Evolutionary conservation across 2,113 vertebrate genomes (phyloP).

Genomic region (Progne subis): DNA sequence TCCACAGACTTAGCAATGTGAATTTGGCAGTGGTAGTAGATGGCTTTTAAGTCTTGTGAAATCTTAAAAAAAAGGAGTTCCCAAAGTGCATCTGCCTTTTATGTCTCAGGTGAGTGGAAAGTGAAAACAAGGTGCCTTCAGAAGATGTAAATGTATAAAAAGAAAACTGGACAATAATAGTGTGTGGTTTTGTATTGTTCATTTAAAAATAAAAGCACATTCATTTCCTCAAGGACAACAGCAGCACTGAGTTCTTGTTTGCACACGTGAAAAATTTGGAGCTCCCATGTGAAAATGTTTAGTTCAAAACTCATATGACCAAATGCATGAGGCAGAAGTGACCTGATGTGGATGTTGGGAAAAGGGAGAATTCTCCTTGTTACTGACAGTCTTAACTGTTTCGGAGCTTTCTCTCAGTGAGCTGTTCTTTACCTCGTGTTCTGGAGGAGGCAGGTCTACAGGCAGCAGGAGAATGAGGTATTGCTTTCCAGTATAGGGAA

Average conservation of each 20-base stretch:
- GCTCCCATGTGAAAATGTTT: background rate
- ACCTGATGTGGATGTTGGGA: background rate
- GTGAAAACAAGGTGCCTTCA: background rate
- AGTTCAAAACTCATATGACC: background rate
- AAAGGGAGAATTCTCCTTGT: background rate
- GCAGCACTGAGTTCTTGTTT: background rate
- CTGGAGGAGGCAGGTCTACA: background rate
- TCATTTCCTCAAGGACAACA: background rate
- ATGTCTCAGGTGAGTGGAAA: background rate
- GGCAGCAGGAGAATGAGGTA: background rate
- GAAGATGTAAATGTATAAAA: background rate
- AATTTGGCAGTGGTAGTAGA: background rate
- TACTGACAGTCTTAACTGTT: background rate
- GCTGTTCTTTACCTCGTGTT: background rate
- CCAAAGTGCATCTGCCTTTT: background rate
- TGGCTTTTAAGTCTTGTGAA: background rate
- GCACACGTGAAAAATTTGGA: background rate
- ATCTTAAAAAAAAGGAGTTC: background rate
- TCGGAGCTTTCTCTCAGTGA: background rate
- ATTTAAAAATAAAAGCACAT: background rate
- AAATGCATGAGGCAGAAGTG: background rate
- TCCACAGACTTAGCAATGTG: background rate
- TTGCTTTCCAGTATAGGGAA: background rate
- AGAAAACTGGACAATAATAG: background rate
- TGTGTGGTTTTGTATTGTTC: rapidly evolving